A percentile compares a stretch with the other conserved stretches of the same genome.
These are phyloP conservation scores for Drosophila nannoptera DNA, from an alignment of 1,140 invertebrate species.

Conservation along the genomic window DNA sequence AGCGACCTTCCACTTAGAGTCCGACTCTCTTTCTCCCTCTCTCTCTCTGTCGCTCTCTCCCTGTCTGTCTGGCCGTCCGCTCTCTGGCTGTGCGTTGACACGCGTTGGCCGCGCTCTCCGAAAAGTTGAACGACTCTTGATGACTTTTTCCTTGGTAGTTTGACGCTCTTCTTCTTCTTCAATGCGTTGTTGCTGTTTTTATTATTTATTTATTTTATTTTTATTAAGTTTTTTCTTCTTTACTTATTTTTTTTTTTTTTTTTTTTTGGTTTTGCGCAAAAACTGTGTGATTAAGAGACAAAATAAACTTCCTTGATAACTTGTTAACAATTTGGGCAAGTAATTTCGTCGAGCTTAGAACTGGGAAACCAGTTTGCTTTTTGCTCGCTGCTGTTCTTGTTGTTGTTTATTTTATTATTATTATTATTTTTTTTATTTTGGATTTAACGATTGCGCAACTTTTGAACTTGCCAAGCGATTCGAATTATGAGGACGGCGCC, in stretches of 20 bases:
- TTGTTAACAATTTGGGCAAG: slow-evolving; percentile 73
- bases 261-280: slow-evolving; percentile 16
- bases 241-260: slow-evolving; percentile 3
- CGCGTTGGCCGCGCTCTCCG: slow-evolving; percentile 16
- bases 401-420: background rate
- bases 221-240: background rate
- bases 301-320: slow-evolving; percentile 69
- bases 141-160: slow-evolving; percentile 64
- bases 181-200: slow-evolving; percentile 1
- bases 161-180: background rate
- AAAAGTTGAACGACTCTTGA: slow-evolving; percentile 71
- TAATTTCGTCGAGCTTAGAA: slow-evolving; percentile 65
- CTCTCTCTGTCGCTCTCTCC: slow-evolving; percentile 10
- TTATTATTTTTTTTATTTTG: too few relatives aligned
- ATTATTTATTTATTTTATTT: slow-evolving; percentile 31
- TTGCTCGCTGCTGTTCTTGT: background rate
- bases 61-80: background rate
- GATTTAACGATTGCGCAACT: slow-evolving; percentile 47
- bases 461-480: slow-evolving; percentile 43
- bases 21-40: slow-evolving; percentile 18
- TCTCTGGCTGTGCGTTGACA: slow-evolving; percentile 17
- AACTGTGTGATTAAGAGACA: slow-evolving; percentile 22
- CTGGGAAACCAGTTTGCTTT: slow-evolving; percentile 55
- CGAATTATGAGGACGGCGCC: slow-evolving; percentile 18
- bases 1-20: slow-evolving; percentile 47